phyloP scores from a whole-genome alignment of 2,797 vertebrate species.

The Glossophaga mutica region DNA sequence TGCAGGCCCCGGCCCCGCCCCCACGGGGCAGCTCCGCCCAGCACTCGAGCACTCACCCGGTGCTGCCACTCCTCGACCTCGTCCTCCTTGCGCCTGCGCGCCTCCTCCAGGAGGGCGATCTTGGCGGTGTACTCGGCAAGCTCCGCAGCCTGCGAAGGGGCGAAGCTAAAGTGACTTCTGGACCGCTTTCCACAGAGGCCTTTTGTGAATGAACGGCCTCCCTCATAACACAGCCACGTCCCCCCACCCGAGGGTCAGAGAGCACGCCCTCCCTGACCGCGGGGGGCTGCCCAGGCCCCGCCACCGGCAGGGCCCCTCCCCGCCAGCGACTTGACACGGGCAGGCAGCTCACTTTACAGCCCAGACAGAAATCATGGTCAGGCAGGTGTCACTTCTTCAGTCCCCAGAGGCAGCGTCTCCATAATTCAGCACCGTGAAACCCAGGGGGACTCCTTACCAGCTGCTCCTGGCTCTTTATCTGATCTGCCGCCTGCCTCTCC shows the following conservation, averaged over 20 bases:
- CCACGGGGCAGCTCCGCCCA: rapidly evolving
- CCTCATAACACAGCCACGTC: too few species aligned
- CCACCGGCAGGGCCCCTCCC: rapidly evolving
- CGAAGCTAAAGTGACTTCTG: not conserved
- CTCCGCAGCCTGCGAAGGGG: conserved; percentile 87
- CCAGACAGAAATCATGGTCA: not conserved
- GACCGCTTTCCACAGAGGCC: not conserved
- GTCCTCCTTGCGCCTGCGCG: conserved; percentile 89
- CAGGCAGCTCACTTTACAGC: not conserved
- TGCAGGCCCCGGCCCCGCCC: not conserved
- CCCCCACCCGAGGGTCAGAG: too few species aligned
- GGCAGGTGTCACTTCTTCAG: conserved; percentile 15
- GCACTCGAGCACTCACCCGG: conserved; percentile 87
- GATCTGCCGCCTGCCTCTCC: conserved; percentile 87
- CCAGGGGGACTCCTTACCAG: conserved; percentile 85
- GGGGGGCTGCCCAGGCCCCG: not conserved
- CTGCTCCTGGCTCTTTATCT: conserved; percentile 93
- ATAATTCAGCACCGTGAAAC: conserved; percentile 45
- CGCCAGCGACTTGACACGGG: not conserved
- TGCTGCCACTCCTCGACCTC: conserved; percentile 92
- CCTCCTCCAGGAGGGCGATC: conserved; percentile 91
- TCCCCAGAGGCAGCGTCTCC: not conserved
- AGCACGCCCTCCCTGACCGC: too few species aligned
- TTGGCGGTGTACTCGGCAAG: conserved; percentile 90
- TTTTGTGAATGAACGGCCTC: not conserved